Percentiles rank a stretch among this genome's conserved stretches.
phyloP scores from a whole-genome alignment of 2,113 vertebrate species.

The Silurus meridionalis region DNA sequence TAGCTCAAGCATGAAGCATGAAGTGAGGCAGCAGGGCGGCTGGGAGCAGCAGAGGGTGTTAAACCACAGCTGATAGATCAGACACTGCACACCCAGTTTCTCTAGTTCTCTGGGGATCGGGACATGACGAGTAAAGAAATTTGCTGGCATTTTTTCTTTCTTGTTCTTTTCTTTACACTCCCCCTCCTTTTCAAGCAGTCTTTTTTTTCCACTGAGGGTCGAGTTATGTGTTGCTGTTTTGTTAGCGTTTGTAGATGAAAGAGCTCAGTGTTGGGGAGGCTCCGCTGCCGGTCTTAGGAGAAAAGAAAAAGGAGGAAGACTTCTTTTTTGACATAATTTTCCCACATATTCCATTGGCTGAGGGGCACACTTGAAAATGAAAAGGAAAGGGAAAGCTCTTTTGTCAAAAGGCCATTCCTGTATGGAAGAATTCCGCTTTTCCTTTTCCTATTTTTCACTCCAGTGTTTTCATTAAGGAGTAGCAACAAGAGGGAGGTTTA shows the following conservation, averaged over 20 bases:
- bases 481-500: conserved; percentile 56
- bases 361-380: conserved; percentile 70
- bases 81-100: conserved; percentile 61
- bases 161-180: conserved; percentile 50
- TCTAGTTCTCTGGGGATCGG: conserved; percentile 57
- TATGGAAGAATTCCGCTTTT: conserved; percentile 66
- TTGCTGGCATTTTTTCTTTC: conserved; percentile 64
- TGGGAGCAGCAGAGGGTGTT: conserved; percentile 53
- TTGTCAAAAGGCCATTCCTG: conserved; percentile 58
- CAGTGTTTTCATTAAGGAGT: conserved; percentile 54
- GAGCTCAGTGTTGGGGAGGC: conserved; percentile 59
- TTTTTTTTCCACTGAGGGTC: conserved; percentile 69
- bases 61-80: conserved; percentile 70
- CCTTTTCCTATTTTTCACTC: conserved; percentile 61
- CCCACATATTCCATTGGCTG: conserved; percentile 76
- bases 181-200: conserved; percentile 65
- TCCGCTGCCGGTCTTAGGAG: conserved; percentile 61
- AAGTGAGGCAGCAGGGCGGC: conserved; percentile 55
- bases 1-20: conserved; percentile 73
- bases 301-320: conserved; percentile 61
- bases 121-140: conserved; percentile 55
- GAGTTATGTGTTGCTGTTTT: conserved; percentile 78
- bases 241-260: conserved; percentile 76
- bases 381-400: conserved; percentile 65
- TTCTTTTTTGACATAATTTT: conserved; percentile 77